Evolutionary conservation across 2,113 vertebrate species (phyloP), one percentile per base, ranked within the genome.

Genomic region (Sminthopsis crassicaudata): DNA sequence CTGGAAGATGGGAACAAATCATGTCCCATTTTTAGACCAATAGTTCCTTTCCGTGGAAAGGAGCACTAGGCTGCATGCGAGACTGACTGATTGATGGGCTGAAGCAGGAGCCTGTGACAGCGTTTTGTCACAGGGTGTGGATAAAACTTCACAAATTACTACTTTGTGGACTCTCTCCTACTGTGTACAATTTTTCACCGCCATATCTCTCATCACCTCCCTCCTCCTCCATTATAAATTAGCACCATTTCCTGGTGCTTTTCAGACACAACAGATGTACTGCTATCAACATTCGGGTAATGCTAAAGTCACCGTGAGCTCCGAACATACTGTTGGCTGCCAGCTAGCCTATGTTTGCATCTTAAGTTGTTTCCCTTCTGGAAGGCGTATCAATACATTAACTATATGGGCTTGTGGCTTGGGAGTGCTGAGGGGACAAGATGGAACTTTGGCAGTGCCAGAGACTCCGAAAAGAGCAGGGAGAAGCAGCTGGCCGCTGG

Each of bases 101-200:
- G 57, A 76, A 94, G 95, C 97, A 76, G 57, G 92, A 92, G 94
- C 92, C 8, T 53, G 57, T 76, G 51, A 76, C 96, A 95, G 67
- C 93, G 93, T 53, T 90, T 97, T 97, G 96, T 96, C 96, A 94
- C 50, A 92, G 0, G 93, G 94, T 95, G 97, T 96, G 60, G 91
- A 95, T 96, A 98, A 97, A 97, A 96, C 91, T 95, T 97, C 94
- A 97, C 94, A 98, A 97, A 98, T 96, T 95, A 96, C 95, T 98
- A 89, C 95, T 97, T 57, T 94, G 97, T 92, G 57, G 57, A 46
- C 91, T 97, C 92, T 97, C 92, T 97, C 97, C 93, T 94, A 94
- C 91, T 54, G 57, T 10, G 92, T 27, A 94, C 94, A 92, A 92
- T 96, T 98, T 98, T 96, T 97, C 93, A 97, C 95, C 67, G 30